Evolutionary conservation across 1,140 invertebrate species (phyloP).

Genomic region (Drosophila punjabiensis): DNA sequence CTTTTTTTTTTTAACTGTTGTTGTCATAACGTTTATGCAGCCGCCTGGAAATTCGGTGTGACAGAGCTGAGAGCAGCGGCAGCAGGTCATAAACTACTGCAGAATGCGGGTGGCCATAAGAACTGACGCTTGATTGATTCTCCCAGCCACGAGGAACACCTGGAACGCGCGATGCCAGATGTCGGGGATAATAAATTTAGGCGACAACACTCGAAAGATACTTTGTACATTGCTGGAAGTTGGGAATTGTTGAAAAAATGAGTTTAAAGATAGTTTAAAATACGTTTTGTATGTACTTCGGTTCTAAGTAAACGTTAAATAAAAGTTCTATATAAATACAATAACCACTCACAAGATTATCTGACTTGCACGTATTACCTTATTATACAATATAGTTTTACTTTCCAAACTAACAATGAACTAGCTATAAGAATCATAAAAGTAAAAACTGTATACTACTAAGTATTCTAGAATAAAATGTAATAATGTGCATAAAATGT

Average conservation of each 20-base stretch:
- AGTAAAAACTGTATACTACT: neutral
- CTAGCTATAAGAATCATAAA: neutral
- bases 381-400: neutral
- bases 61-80: slow-evolving; percentile 1
- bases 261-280: neutral
- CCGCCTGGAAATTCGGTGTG: slow-evolving; percentile 29
- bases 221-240: slow-evolving; percentile 7
- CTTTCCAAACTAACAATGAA: neutral
- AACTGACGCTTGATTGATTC: slow-evolving; percentile 57
- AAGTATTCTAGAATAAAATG: neutral
- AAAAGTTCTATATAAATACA: too few relatives aligned
- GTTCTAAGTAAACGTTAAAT: neutral
- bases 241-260: neutral
- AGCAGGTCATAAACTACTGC: slow-evolving; percentile 15
- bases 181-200: slow-evolving; percentile 17
- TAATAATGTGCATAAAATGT: neutral
- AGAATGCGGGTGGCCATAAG: slow-evolving; percentile 52
- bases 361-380: neutral
- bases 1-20: slow-evolving; percentile 24
- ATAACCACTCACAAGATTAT: too few relatives aligned
- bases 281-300: neutral
- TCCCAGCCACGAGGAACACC: slow-evolving; percentile 26
- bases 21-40: slow-evolving; percentile 23
- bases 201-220: slow-evolving; percentile 3
- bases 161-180: slow-evolving; percentile 35